Evolutionary conservation across 2,797 vertebrate species (phyloP), one percentile per base, ranked within the genome.

Genomic region (Platalea minor): DNA sequence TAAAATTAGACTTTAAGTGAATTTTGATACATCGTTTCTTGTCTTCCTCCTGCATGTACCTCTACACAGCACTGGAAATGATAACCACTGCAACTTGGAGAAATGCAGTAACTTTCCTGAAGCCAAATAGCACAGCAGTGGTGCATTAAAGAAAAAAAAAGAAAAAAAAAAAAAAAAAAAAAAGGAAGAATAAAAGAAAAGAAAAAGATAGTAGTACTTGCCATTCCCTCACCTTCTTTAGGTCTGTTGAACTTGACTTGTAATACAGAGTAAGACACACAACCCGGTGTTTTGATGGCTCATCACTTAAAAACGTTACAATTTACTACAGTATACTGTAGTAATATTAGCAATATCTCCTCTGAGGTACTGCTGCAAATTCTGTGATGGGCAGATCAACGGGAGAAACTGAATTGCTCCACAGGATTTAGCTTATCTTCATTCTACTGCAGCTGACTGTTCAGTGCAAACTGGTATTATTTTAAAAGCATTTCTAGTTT

Each of bases 401-500:
- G 2, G 57, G 14, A 75, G 21, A 48, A 16, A 10, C 50, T 5
- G 35, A 65, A 24, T 5, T 59, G 54, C 63, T 76, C 33, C 56
- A 4, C 31, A n/a, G 59, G 31, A 37, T 72, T 9, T 33, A 65
- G 19, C 24, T 70, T 8, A 21, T 46, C 69, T 54, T 84, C 54
- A 29, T n/a, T 65, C 21, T 39, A 7, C 51, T 56, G 39, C 80
- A 93, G 56, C 91, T 37, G 70, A 25, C 68, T 14, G 50, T 15
- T 94, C 45, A 56, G 25, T 60, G 39, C 67, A 59, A 69, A 45
- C 48, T 54, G 79, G 78, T 73, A 54, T 80, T 43, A 63, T 28
- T 84, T 94, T 84, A 80, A 93, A 93, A 88, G 59, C 70, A 74
- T 87, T 94, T 54, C 79, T 85, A 35, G 51, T 57, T 95, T 96